Evolutionary conservation across 2,888 invertebrate genomes (phyloP).

Genomic region (Acrocyrtus sp.): DNA sequence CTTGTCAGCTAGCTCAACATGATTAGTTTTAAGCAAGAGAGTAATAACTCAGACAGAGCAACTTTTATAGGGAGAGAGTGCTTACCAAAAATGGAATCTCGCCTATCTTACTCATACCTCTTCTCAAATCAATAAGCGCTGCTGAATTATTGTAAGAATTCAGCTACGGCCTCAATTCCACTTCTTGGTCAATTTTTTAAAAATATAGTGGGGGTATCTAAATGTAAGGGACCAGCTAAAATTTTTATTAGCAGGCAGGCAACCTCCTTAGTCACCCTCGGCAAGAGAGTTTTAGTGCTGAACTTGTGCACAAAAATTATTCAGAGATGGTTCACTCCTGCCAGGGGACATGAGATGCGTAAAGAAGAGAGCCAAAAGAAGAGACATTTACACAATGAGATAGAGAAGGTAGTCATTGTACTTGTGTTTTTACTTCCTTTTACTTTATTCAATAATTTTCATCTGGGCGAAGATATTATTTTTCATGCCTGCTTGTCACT

Average conservation of each 20-base stretch:
- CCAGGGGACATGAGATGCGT: not conserved
- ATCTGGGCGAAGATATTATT: not conserved
- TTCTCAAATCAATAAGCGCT: not conserved
- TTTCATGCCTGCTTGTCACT: conserved; percentile 10
- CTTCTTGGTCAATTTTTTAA: not conserved
- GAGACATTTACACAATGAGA: not conserved
- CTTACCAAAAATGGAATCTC: not conserved
- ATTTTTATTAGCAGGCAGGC: not conserved
- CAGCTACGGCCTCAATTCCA: not conserved
- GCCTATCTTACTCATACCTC: not conserved
- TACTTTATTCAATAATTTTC: not conserved
- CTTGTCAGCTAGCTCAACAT: conserved; percentile 39
- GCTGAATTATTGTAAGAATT: not conserved
- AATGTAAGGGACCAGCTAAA: not conserved
- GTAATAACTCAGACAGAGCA: conserved; percentile 37
- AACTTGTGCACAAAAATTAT: not conserved
- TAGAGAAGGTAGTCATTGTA: not conserved
- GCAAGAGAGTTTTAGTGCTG: too few species aligned
- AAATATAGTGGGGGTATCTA: not conserved
- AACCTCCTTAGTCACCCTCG: not conserved
- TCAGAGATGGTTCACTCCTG: too few species aligned
- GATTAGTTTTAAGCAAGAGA: conserved; percentile 51
- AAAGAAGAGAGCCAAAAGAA: not conserved
- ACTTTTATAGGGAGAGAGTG: not conserved
- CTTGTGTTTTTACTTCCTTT: not conserved